Evolutionary conservation across 2,113 vertebrate species (phyloP).

Genomic region (Pica pica): DNA sequence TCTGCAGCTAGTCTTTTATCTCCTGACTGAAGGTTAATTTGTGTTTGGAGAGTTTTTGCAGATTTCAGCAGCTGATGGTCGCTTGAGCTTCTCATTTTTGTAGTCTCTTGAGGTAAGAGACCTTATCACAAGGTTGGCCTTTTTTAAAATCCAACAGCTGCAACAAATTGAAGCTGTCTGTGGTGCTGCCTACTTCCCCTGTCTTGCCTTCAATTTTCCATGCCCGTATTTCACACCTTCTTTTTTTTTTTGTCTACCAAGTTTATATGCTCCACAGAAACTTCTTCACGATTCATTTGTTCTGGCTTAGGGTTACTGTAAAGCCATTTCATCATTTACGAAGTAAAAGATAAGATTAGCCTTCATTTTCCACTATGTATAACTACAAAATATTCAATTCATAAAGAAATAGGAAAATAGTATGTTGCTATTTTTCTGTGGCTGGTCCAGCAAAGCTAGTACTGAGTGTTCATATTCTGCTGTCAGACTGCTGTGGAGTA

Average conservation of each 20-base stretch:
- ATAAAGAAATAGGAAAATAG: not conserved
- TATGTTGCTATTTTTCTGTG: not conserved
- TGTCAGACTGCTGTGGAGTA: not conserved
- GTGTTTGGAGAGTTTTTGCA: slow-evolving; percentile 39
- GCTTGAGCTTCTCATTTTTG: slow-evolving; percentile 16
- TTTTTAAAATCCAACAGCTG: not conserved
- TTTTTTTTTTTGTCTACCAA: not conserved
- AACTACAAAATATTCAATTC: not conserved
- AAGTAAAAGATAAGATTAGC: not conserved
- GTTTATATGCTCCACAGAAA: not conserved
- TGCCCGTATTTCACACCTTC: not conserved
- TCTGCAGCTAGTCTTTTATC: slow-evolving; percentile 46
- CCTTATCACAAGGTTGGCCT: slow-evolving; percentile 32
- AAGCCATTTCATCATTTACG: not conserved
- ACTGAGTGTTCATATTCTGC: not conserved
- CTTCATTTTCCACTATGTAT: not conserved
- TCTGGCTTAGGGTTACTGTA: not conserved
- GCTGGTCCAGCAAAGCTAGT: not conserved
- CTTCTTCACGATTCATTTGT: not conserved
- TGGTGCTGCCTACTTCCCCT: not conserved
- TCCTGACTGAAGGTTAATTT: slow-evolving; percentile 50
- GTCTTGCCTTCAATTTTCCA: not conserved
- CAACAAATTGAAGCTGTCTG: slow-evolving; percentile 1
- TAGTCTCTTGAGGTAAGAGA: not conserved
- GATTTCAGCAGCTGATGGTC: slow-evolving; percentile 47